Percentiles rank a stretch among this genome's conserved stretches.
Conservation (phyloP, 2,888 invertebrate genomes). For the Eilema depressum region DNA sequence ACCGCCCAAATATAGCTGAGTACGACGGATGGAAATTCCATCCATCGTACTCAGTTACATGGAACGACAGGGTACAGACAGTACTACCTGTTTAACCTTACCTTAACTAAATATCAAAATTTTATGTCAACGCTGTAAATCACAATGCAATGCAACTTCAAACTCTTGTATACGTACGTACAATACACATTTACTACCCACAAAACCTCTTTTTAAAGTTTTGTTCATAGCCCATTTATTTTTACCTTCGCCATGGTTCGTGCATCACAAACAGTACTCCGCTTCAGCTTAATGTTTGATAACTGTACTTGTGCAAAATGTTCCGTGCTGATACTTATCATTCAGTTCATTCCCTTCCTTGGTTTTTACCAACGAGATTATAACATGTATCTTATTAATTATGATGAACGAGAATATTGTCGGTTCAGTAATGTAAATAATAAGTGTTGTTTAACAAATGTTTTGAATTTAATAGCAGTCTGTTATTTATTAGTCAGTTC, state of each 20-base stretch:
- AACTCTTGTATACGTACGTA: not conserved
- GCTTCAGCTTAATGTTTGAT: constrained; percentile 37
- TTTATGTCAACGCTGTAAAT: not conserved
- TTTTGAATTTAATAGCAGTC: not conserved
- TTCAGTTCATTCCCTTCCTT: constrained; percentile 39
- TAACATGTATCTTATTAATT: constrained; percentile 10
- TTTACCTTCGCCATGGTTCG: constrained; percentile 45
- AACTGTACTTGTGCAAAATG: constrained; percentile 47
- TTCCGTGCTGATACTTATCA: constrained; percentile 24
- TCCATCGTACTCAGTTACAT: too few species aligned
- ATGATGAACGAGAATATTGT: constrained; percentile 2
- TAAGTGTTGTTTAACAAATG: not conserved
- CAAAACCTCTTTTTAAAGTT: not conserved
- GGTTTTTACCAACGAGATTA: constrained; percentile 14
- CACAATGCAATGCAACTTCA: not conserved
- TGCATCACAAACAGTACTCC: constrained; percentile 43
- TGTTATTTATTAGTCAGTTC: not conserved
- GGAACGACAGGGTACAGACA: too few species aligned
- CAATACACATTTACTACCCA: not conserved
- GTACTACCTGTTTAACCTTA: too few species aligned
- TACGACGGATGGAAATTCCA: too few species aligned
- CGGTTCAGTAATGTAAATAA: not conserved
- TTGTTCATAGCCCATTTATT: constrained; percentile 31
- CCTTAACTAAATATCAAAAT: not conserved
- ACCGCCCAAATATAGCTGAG: not conserved